A percentile compares a stretch with the other conserved stretches of the same genome.
Evolutionary conservation across 2,797 vertebrate genomes (phyloP).

Genomic region (Pantherophis vulpinus): DNA sequence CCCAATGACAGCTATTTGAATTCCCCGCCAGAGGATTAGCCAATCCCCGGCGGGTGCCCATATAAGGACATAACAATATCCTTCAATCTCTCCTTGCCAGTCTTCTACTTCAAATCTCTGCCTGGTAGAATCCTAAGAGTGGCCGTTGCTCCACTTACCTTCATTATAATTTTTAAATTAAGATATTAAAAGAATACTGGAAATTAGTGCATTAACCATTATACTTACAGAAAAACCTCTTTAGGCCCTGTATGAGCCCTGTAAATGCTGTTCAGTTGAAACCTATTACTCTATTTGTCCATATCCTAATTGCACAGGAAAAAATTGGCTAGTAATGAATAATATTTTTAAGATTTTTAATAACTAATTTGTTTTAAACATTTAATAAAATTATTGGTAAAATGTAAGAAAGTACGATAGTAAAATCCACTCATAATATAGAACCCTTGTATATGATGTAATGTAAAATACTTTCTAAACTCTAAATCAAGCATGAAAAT

Average conservation of each 20-base stretch:
- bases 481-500: background rate
- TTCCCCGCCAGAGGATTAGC: too few relatives aligned
- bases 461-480: background rate
- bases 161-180: background rate
- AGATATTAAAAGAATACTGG: background rate
- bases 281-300: background rate
- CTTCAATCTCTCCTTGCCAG: background rate
- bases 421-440: background rate
- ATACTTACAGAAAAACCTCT: background rate
- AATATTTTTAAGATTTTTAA: background rate
- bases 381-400: background rate
- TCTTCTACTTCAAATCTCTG: background rate
- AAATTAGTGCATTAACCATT: background rate
- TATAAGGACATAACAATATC: too few relatives aligned
- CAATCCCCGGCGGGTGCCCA: too few relatives aligned
- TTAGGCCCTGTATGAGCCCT: background rate
- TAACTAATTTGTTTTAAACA: background rate
- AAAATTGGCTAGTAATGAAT: background rate
- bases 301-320: background rate
- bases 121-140: background rate
- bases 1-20: too few relatives aligned
- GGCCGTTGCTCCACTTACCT: background rate
- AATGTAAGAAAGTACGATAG: background rate
- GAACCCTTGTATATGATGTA: background rate
- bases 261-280: background rate